Base-by-base conservation (phyloP, 2,888 invertebrate species). In the Leucophora obtusa region DNA sequence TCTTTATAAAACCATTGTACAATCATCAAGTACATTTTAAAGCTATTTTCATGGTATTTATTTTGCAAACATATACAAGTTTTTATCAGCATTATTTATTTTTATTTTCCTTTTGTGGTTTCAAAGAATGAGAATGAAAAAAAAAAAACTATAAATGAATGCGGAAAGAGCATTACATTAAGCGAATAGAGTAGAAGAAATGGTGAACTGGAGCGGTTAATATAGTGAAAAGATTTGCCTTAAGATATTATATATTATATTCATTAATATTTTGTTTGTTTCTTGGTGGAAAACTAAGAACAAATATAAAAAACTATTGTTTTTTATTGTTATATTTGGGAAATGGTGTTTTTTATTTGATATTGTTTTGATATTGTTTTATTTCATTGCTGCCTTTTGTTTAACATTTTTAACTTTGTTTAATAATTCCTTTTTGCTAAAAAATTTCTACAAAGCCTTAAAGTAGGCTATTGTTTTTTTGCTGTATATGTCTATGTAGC, bases 41-140 rank as follows among this genome's bases (percentile, higher is more conserved):
- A 53, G 70, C 53, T 65, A 59, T 65, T 65, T 69, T 70, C 38
- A 47, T 78, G 62, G 60, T 54, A 68, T 74, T 74, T 60, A 58
- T 33, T 38, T 14, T 2, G 10, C 24, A 28, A 28, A 28, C 21
- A 33, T 6, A 33, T 53, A 53, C 33, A 58, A 24, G n/a, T 7
- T 51, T 51, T 66, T 54, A 65, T 66, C 54, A 66, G 54, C 54
- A n/a, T 62, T 54, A 53, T 68, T 35, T 43, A 59, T 62, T 35
- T 65, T 63, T 33, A 47, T 43, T 59, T 38, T 28, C 59, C 59
- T 59, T 66, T 73, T 53, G 38, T 28, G 1, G 28, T 28, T 47
- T 7, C 9, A 18, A 63, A 47, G 59, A 51, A 47, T 47, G 21
- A 54, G n/a, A 66, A 66, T 28, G 53, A 1, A 58, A 58, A 3